These are phyloP conservation scores for Acromyrmex echinatior DNA, from an alignment of 1,140 invertebrate species.

Conservation along the genomic window DNA sequence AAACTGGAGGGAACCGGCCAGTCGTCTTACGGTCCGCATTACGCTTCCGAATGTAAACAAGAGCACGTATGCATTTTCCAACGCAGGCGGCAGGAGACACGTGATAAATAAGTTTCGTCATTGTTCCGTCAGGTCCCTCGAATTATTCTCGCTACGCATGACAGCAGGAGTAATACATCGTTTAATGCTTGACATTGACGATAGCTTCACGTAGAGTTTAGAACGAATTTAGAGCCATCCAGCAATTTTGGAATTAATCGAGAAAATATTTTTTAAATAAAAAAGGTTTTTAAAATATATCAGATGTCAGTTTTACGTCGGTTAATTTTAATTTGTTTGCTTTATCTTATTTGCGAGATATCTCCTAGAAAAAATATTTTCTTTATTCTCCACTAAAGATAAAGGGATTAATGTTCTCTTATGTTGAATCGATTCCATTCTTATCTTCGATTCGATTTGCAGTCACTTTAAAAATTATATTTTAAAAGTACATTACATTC, in stretches of 20 bases:
- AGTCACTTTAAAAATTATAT: too few relatives aligned
- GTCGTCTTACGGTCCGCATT: constrained; percentile 18
- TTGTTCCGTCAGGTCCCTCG: constrained; percentile 35
- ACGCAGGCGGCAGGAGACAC: constrained; percentile 15
- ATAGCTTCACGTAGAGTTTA: background rate
- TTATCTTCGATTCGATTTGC: constrained; percentile 35
- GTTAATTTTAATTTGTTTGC: background rate
- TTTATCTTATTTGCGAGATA: background rate
- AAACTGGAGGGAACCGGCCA: constrained; percentile 32
- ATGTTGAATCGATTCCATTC: background rate
- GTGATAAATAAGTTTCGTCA: constrained; percentile 59
- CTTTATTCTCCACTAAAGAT: constrained; percentile 22
- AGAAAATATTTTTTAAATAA: background rate
- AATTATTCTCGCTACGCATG: constrained; percentile 28
- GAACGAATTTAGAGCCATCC: background rate
- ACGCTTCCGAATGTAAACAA: constrained; percentile 61
- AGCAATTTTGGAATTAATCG: background rate
- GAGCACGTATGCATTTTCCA: constrained; percentile 27
- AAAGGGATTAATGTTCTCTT: constrained; percentile 24
- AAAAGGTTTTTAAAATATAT: background rate
- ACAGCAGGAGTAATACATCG: constrained; percentile 15
- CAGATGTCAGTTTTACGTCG: background rate
- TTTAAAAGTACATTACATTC: too few relatives aligned
- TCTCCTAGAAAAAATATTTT: background rate
- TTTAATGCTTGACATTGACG: constrained; percentile 21